Base-by-base conservation (phyloP, 2,888 invertebrate genomes). In the Tortricodes alternella region DNA sequence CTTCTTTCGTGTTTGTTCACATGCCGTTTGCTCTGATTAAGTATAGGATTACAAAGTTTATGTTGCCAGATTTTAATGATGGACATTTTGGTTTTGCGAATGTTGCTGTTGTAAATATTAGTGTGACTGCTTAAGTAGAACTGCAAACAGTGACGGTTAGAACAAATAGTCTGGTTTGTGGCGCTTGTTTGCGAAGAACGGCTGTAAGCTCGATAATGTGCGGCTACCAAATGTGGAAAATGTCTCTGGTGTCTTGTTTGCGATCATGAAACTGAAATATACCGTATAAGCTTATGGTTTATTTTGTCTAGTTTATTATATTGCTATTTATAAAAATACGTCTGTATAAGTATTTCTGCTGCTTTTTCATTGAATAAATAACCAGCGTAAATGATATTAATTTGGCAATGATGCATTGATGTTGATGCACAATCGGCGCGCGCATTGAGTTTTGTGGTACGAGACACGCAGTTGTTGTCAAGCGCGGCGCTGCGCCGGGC, bases 11-110 rank as follows among this genome's bases (percentile, higher is more conserved):
- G 82, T 82, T 81, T 80, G 80, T 76, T 79, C 78, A 70, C 75
- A 74, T 77, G 78, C 79, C 80, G 77, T 80, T 81, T 78, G 76
- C 74, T 75, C 77, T 82, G 83, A 82, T 83, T 82, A 81, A 78
- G 80, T 79, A 75, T 70, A 68, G 76, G 80, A 83, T 83, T 81
- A 78, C 72, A 67, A 64, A 74, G 66, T 68, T 68, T 66, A 64
- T 64, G 64, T 43, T 21, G 18, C 27, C 55, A 35, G 41, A 43
- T 55, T 55, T 55, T 49, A 55, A 55, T 55, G 55, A 55, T 49
- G 48, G 53, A 55, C 35, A 48, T 55, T 55, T 55, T 43, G 48
- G 39, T 55, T 34, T 41, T 24, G 41, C 39, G 4, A 49, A 39
- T 29, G 16, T 29, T 24, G 43, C 43, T 43, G 32, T 46, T 41